Conservation (phyloP, 2,888 invertebrate genomes). For the Pristionchus arcanus region DNA sequence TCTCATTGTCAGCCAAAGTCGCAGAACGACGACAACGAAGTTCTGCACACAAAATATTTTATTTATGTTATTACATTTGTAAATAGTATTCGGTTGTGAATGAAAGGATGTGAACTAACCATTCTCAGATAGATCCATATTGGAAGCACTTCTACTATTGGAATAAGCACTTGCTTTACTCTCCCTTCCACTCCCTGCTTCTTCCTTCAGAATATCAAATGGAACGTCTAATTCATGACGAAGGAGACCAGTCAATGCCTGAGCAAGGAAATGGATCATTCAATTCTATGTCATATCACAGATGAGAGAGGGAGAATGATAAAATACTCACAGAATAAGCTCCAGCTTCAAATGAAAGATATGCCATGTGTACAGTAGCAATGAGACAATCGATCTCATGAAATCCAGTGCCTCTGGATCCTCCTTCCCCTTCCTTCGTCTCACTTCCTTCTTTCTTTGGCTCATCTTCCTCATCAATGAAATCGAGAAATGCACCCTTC, state of each 20-base stretch:
- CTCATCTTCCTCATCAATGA: slow-evolving; percentile 65
- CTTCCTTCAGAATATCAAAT: slow-evolving; percentile 61
- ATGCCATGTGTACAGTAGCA: slow-evolving; percentile 87
- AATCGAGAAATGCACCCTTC: slow-evolving; percentile 74
- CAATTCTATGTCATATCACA: not conserved
- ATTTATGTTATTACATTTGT: not conserved
- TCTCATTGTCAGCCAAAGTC: slow-evolving; percentile 91
- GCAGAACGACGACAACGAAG: slow-evolving; percentile 84
- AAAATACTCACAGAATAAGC: slow-evolving; percentile 75
- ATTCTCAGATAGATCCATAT: slow-evolving; percentile 72
- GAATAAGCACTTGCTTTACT: slow-evolving; percentile 64
- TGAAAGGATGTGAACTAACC: slow-evolving; percentile 56
- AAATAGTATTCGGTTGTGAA: not conserved
- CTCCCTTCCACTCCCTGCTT: slow-evolving; percentile 61
- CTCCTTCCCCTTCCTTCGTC: slow-evolving; percentile 54
- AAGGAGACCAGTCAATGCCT: slow-evolving; percentile 92
- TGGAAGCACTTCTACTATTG: slow-evolving; percentile 72
- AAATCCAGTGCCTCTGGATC: slow-evolving; percentile 60
- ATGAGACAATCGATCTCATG: slow-evolving; percentile 68
- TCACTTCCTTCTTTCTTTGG: slow-evolving; percentile 56
- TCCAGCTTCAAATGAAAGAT: slow-evolving; percentile 91
- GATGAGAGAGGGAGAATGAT: not conserved
- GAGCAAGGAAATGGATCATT: slow-evolving; percentile 71
- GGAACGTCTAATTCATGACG: slow-evolving; percentile 93
- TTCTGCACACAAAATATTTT: not conserved